phyloP scores from a whole-genome alignment of 2,113 vertebrate genomes.

The chimpanzee (Pan troglodytes) region NHGRI_mPanTro3-v2.1_pri NC_072419.2:7978501-7979000 shows the following conservation, averaged over 20 bases:
- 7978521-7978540: background rate
- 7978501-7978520: background rate
- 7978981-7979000: too few species aligned
- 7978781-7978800: background rate
- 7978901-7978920: background rate
- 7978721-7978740: background rate
- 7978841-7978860: background rate
- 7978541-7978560: background rate
- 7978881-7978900: background rate
- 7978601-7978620: too few species aligned
- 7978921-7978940: background rate
- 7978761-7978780: accelerated
- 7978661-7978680: background rate
- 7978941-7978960: accelerated
- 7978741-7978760: background rate
- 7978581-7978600: background rate
- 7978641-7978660: background rate
- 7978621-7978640: background rate
- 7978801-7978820: background rate
- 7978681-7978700: background rate
- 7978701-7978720: background rate
- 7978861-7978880: background rate
- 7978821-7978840: background rate
- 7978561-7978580: background rate
- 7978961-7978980: background rate